These are phyloP conservation scores for Stenchaetothrips biformis DNA, from an alignment of 2,888 invertebrate genomes.

Conservation along the genomic window DNA sequence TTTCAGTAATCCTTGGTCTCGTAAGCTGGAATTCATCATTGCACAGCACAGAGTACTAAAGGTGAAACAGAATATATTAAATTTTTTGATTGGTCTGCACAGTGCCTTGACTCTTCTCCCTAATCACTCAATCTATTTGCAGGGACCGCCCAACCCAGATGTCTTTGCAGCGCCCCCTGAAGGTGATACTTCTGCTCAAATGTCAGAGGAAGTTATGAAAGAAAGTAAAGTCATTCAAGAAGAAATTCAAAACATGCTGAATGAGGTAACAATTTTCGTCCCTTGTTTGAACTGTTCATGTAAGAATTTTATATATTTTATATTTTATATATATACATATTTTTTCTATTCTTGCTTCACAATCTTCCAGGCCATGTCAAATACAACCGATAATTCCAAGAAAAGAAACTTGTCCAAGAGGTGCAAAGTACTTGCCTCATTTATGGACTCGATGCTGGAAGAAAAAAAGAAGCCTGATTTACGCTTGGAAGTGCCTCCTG, in stretches of 20 bases:
- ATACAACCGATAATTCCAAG: slow-evolving; percentile 56
- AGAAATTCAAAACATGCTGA: slow-evolving; percentile 62
- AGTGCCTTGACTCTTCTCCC: too few relatives aligned
- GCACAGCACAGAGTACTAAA: slow-evolving; percentile 76
- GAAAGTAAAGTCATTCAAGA: slow-evolving; percentile 58
- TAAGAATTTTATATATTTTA: slow-evolving; percentile 22
- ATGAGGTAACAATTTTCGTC: slow-evolving; percentile 52
- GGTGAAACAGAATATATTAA: slow-evolving; percentile 47
- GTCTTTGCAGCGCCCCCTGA: slow-evolving; percentile 57
- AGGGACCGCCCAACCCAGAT: slow-evolving; percentile 72
- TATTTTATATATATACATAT: slow-evolving; percentile 26
- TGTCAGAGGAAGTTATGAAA: slow-evolving; percentile 58
- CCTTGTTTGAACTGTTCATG: slow-evolving; percentile 38
- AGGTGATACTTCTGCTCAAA: slow-evolving; percentile 39
- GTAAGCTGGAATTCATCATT: slow-evolving; percentile 80
- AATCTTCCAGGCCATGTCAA: slow-evolving; percentile 46
- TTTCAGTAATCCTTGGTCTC: slow-evolving; percentile 91
- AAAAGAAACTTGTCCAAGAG: slow-evolving; percentile 60
- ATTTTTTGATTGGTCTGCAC: slow-evolving; percentile 21
- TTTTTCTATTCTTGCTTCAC: slow-evolving; percentile 22
- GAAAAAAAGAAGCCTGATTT: slow-evolving; percentile 59
- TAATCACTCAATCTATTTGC: slow-evolving; percentile 38
- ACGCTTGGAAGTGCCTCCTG: slow-evolving; percentile 56
- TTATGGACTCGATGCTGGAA: slow-evolving; percentile 70
- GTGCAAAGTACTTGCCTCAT: slow-evolving; percentile 66